Conservation (phyloP, 2,797 vertebrate species). For the Helostoma temminkii region DNA sequence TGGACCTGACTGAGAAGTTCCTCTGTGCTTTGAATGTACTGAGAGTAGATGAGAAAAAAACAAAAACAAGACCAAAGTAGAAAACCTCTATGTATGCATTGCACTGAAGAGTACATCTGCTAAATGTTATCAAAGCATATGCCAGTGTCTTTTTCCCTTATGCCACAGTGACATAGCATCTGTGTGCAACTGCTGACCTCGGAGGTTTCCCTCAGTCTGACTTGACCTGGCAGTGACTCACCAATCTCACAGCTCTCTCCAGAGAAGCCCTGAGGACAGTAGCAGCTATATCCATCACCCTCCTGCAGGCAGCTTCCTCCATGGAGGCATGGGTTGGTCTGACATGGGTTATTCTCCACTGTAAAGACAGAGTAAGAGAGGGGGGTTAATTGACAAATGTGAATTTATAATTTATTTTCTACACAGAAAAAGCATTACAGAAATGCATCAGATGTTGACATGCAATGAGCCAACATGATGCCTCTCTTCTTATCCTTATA, state of each 20-base stretch:
- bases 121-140: conserved; percentile 50
- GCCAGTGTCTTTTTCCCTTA: conserved; percentile 17
- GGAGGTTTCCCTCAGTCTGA: conserved; percentile 25
- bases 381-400: conserved; percentile 24
- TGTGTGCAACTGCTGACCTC: conserved; percentile 58
- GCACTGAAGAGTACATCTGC: conserved; percentile 28
- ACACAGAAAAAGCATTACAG: conserved; percentile 30
- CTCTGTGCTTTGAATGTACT: conserved; percentile 3
- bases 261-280: conserved; percentile 91
- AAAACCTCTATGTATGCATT: conserved; percentile 16
- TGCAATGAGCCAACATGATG: conserved; percentile 12
- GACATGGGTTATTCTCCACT: conserved; percentile 89
- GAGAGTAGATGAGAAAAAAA: conserved; percentile 24
- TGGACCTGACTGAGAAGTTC: conserved; percentile 41
- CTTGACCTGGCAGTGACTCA: conserved; percentile 77
- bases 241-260: conserved; percentile 98
- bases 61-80: conserved; percentile 14
- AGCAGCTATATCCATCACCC: conserved; percentile 90
- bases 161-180: conserved; percentile 33
- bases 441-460: conserved; percentile 28
- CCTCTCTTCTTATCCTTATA: conserved; percentile 16
- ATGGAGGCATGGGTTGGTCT: conserved; percentile 93
- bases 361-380: conserved; percentile 26
- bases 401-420: conserved; percentile 37
- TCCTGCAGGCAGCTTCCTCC: conserved; percentile 91